Evolutionary conservation across 1,140 invertebrate species (phyloP), one percentile per base, ranked within the genome.

Genomic region (Brachionus angularis): DNA sequence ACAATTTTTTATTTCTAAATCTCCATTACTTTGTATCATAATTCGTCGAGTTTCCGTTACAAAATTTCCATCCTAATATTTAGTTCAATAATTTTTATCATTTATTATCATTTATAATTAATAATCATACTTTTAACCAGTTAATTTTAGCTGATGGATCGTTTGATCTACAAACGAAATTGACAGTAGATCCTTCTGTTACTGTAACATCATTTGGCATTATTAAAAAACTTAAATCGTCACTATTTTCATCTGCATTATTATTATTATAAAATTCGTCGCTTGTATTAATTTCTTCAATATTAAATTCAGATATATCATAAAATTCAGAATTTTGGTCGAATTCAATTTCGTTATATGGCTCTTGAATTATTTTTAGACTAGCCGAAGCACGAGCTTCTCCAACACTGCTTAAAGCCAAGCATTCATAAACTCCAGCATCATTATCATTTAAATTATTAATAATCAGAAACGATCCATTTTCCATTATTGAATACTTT

Each of bases 221-320:
- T 42, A 21, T 29, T 21, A 39, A 14, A 39, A 58, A 58, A 5
- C 33, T 39, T 10, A 39, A 12, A 10, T 58, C 53, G n/a, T 42
- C 39, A 1, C 0, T 12, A 34, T 34, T 36, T 34, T 5, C 34
- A 36, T 55, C 5, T 7, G 2, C 3, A 7, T 42, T 3, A 42
- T 2, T 42, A 42, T 14, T 14, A 42, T 42, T 5, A 42, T 8
- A 14, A 14, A 42, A 42, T 8, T 42, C 3, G 3, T 7, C 16
- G 10, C 16, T 42, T 42, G 3, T 42, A n/a, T 3, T 3, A 14
- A 8, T 14, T 42, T 42, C 16, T 42, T 42, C 14, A 42, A 29
- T 53, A n/a, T 58, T 23, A 23, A 58, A 58, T 21, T 58, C 53
- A 12, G 39, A 27, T 58, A n/a, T n/a, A n/a, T 58, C 53, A 39